Base-by-base conservation (phyloP, 1,140 invertebrate species). In the Drosophila biarmipes region DNA sequence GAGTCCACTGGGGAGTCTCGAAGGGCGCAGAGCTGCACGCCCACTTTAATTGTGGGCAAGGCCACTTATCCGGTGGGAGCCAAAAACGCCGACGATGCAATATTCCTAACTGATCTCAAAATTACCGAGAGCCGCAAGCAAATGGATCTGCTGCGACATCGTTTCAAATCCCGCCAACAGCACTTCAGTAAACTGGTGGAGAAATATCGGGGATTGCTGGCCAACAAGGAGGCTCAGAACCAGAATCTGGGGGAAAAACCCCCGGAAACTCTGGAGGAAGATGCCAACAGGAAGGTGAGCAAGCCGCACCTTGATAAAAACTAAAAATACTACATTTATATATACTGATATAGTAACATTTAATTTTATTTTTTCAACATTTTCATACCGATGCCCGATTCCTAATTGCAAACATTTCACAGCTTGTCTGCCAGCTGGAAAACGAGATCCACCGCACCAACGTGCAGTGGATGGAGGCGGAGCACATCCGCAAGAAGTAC, bases 391-490 rank as follows among this genome's bases (percentile, higher is more conserved):
- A 6, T 6, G 6, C 6, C 21, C 4, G 4, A 21, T 29, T 29
- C 6, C 0, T 31, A 8, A 0, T 31, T 0, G 1, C 7, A 8
- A 31, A 31, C 8, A 8, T 31, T 31, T 10, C 2, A 12, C 17
- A 96, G 96, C 93, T 94, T 66, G 94, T 95, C 4, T 94, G 94
- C 4, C 94, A 94, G 63, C 91, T 97, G 62, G 96, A 96, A 91
- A 96, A 96, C 92, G 94, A 95, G 80, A 95, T 96, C 40, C 96
- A 97, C 81, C 94, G 95, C 67, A 94, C 96, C 4, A 94, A 96
- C 52, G 95, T 97, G 35, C 96, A 96, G 92, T 95, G 95, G 93
- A 95, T 96, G 91, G 96, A 97, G 92, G 96, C 96, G 2, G 95
- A 96, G 77, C 94, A 96, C 59, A 94, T 96, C 1, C 94, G 95